Base-by-base conservation (phyloP, 2,113 vertebrate genomes). In the Oryzias woworae region DNA sequence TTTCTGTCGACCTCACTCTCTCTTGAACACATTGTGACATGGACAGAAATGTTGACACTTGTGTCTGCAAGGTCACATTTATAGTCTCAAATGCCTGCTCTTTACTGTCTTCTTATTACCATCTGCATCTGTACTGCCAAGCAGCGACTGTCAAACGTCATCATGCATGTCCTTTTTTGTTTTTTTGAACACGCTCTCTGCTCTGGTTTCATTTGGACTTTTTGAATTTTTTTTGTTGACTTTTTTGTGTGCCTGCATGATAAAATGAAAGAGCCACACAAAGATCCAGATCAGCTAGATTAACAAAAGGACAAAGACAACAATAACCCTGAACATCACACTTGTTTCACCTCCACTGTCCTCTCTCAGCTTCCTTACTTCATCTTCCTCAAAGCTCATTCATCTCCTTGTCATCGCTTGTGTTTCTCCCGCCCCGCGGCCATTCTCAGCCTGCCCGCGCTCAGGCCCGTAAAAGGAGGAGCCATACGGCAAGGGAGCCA, bases 391-490 rank as follows among this genome's bases (percentile, higher is more conserved):
- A 22, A 58, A 57, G 49, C 49, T 66, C 65, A 75, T 88, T 75
- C 56, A 58, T 89, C 85, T 80, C 62, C 45, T 73, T 86, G 84
- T 89, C 82, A 68, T 69, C 71, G 6, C 65, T 15, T 7, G 67
- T 46, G 60, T 63, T 71, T 51, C 80, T 75, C 58, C 61, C 22
- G 26, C 44, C 69, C 66, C 48, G 55, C 55, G 18, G 42, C 71
- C 79, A 49, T 71, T 71, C 69, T 67, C 69, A 53, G 69, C 58
- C 50, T 48, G 61, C 62, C 62, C 2, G 22, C 15, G 3, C 66
- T 75, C 81, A 72, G 66, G 71, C 60, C 88, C 89, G 59, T 87
- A 88, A 84, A 89, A 81, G 88, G 86, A 59, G 45, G 77, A 73
- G 63, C 69, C 77, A 71, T 77, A 80, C 76, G 53, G 79, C 76